Evolutionary conservation across 1,140 invertebrate species (phyloP), one percentile per base, ranked within the genome.

Genomic region (Drosophila pseudoananassae): DNA sequence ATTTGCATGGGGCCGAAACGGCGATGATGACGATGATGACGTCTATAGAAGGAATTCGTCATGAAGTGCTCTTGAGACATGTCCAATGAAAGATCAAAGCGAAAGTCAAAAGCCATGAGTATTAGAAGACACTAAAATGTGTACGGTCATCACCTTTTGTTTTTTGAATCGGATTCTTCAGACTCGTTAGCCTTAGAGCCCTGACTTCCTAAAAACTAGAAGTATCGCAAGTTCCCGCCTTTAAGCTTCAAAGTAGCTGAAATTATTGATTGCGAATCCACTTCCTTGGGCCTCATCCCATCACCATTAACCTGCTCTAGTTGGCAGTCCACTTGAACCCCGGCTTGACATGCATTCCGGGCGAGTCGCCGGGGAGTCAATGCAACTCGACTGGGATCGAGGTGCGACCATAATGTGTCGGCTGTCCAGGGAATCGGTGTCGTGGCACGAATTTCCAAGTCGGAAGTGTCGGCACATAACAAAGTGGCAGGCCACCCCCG

Each of bases 401-500:
- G 71, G 71, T 75, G 71, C 71, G 71, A 75, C 70, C 70, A 73
- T 75, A 56, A 75, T 75, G 71, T 74, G 57, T 33, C 38, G 36
- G 46, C 52, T 56, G 71, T 64, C 71, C 59, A 56, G 71, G 33
- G 52, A 56, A 75, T 57, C 49, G 70, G 71, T 75, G 71, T 75
- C 71, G 73, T 75, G 71, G 71, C 71, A 74, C 71, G 53, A 74
- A 75, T 75, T 75, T 71, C 52, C 52, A 51, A 57, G 53, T 75
- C 71, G 71, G 71, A 75, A 75, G 71, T 75, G 71, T 65, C 71
- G 71, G 70, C 70, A 55, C 58, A 71, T 73, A 73, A 73, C 70
- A 73, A 73, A 73, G 56, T 72, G 68, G 50, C 51, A 54, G 46
- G 8, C 9, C 51, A 29, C 69, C 45, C 50, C 20, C 23, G 38